Conservation (phyloP, 2,888 invertebrate genomes). For the Lycophotia porphyrea region DNA sequence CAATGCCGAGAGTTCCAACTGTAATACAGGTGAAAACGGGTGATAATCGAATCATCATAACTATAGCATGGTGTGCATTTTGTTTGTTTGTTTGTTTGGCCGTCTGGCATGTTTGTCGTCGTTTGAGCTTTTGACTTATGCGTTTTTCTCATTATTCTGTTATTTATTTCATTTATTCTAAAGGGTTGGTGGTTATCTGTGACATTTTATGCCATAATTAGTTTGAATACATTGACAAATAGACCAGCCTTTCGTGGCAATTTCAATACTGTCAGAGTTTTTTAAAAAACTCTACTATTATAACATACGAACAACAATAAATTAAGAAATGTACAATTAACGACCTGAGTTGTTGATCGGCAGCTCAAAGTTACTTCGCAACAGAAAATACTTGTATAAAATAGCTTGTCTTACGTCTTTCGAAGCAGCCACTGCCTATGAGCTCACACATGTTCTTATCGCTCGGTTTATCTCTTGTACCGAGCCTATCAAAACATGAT, state of each 20-base stretch:
- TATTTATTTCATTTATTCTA: slow-evolving; percentile 56
- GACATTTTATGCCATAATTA: slow-evolving; percentile 36
- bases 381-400: too few relatives aligned
- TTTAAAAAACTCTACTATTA: not conserved
- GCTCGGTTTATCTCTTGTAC: too few relatives aligned
- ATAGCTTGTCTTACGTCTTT: too few relatives aligned
- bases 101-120: slow-evolving; percentile 53
- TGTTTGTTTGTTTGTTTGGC: slow-evolving; percentile 48
- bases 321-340: not conserved
- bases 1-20: not conserved
- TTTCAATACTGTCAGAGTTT: not conserved
- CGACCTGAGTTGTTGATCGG: not conserved
- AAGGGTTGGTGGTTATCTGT: slow-evolving; percentile 68
- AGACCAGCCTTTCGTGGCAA: not conserved
- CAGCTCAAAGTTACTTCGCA: too few relatives aligned
- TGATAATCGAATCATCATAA: slow-evolving; percentile 5
- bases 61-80: slow-evolving; percentile 59
- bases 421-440: not conserved
- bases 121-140: slow-evolving; percentile 47
- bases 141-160: slow-evolving; percentile 35
- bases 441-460: too few relatives aligned
- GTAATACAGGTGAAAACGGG: not conserved
- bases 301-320: not conserved
- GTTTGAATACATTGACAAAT: not conserved
- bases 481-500: too few relatives aligned